phyloP scores from a whole-genome alignment of 2,113 vertebrate genomes.

The Sapajus apella region DNA sequence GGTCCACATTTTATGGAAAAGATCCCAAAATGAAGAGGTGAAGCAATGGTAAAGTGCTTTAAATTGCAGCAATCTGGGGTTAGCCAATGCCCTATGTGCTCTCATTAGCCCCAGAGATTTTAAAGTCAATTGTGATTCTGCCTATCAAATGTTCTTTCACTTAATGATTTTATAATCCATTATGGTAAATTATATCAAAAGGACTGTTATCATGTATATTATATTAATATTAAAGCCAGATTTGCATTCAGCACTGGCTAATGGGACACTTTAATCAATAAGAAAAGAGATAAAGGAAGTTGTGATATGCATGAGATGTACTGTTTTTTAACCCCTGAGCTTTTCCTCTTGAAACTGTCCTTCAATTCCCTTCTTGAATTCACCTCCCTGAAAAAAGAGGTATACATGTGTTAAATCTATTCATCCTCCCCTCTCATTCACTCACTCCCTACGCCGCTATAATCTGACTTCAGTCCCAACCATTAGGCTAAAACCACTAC shows the following conservation, averaged over 20 bases:
- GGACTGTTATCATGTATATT: not conserved
- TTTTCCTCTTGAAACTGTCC: not conserved
- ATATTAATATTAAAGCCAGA: not conserved
- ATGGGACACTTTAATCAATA: not conserved
- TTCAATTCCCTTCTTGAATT: not conserved
- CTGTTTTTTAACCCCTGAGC: not conserved
- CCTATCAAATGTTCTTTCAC: not conserved
- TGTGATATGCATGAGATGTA: no score
- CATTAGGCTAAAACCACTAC: not conserved
- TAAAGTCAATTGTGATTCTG: not conserved
- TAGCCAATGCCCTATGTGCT: not conserved
- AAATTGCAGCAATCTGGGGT: not conserved
- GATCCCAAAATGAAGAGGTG: not conserved
- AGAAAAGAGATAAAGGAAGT: not conserved
- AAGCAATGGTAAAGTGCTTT: not conserved
- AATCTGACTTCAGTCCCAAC: not conserved
- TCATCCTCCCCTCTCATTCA: not conserved
- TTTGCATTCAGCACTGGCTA: not conserved
- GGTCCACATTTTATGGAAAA: not conserved
- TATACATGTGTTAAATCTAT: not conserved
- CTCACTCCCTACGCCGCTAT: not conserved
- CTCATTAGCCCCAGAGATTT: not conserved
- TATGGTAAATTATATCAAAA: not conserved
- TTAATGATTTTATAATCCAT: not conserved
- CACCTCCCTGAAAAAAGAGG: not conserved